These are phyloP conservation scores for Papilio xuthus DNA, from an alignment of 1,140 invertebrate genomes.

Conservation along the genomic window DNA sequence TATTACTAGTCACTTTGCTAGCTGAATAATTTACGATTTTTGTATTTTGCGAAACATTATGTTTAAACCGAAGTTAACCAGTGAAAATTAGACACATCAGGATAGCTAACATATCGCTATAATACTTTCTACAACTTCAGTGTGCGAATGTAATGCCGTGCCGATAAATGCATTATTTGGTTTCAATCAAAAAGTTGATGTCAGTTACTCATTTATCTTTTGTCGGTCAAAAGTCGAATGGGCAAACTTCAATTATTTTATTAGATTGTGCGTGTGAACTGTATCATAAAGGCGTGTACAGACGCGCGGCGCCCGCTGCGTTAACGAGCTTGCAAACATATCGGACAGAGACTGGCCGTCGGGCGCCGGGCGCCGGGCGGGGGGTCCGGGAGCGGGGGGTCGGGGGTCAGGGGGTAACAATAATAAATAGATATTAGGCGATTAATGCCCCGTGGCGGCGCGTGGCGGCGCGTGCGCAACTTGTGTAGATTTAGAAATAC, in stretches of 20 bases:
- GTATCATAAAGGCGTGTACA: conserved; percentile 48
- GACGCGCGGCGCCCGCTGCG: conserved; percentile 49
- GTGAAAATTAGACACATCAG: too few relatives aligned
- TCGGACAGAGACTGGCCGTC: neutral
- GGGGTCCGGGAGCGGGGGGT: neutral
- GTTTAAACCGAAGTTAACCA: too few relatives aligned
- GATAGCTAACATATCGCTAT: too few relatives aligned
- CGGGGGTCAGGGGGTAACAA: conserved; percentile 34
- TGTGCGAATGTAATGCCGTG: too few relatives aligned
- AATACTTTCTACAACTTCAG: too few relatives aligned
- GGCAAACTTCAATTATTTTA: neutral
- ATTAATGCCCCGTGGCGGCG: conserved; percentile 52
- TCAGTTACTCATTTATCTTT: neutral
- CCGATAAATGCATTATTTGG: neutral
- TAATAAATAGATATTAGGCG: conserved; percentile 64
- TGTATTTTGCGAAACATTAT: too few relatives aligned
- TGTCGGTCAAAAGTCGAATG: neutral
- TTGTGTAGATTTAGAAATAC: conserved; percentile 45
- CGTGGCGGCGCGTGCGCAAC: conserved; percentile 47
- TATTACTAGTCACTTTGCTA: neutral
- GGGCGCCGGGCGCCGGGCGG: neutral
- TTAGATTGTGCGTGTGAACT: conserved; percentile 23
- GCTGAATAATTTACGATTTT: too few relatives aligned
- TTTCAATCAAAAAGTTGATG: neutral
- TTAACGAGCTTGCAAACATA: conserved; percentile 62